Base-by-base conservation (phyloP, 2,797 vertebrate genomes). In the Onychomys arenicola region DNA sequence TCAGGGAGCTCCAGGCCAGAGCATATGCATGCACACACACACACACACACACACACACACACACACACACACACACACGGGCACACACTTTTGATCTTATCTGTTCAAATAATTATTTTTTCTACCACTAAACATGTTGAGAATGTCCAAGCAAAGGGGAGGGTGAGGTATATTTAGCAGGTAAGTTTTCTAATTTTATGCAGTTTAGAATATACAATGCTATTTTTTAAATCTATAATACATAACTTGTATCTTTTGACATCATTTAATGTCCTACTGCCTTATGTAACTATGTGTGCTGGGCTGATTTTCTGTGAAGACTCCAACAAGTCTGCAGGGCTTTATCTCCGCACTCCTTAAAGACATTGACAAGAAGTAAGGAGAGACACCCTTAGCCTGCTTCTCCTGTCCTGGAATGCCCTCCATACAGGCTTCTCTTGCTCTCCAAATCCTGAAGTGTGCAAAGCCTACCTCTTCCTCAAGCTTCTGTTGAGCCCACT, bases 61-160 rank as follows among this genome's bases (percentile, higher is more conserved):
- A 14, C 52, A 52, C n/a, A 37, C 19, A 71, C 19, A 17, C 7
- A n/a, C n/a, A 6, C 77, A 80, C 78, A 37, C 78, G 59, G 1
- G 27, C 27, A 84, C 25, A 84, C 43, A 6, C 10, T 61, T 96
- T 91, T 84, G n/a, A 52, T 88, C 57, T 80, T 83, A 92, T 78
- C 34, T 32, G 46, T 23, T 19, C n/a, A 95, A 73, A 73, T 67
- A 88, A 82, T 91, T 69, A 57, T 78, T 93, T 91, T 55, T 63
- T 87, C 77, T 75, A 43, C 65, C 86, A 55, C 55, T 81, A 82
- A 88, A 67, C 63, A 80, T 76, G 57, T 96, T 87, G 59, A 95
- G 83, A 37, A 13, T 77, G 6, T 34, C 43, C 75, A 95, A 83
- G 29, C 57, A 76, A 92, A 94, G 37, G 43, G 21, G 88, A 91